A percentile compares a stretch with the other conserved stretches of the same genome.
Conservation (phyloP, 2,113 vertebrate species). For the Poecile atricapillus region DNA sequence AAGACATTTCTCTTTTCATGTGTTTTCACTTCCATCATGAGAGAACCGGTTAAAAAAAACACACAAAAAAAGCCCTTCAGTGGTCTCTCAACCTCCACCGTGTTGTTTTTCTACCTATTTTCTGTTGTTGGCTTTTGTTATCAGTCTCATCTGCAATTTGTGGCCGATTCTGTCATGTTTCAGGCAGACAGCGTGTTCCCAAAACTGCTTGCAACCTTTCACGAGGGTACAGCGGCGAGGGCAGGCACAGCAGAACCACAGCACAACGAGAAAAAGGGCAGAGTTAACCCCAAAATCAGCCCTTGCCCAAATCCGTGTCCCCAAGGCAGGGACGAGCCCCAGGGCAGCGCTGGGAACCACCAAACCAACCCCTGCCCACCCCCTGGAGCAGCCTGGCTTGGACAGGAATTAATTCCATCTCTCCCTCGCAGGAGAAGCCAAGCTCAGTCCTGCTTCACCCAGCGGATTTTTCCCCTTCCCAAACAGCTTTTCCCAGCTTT, state of each 20-base stretch:
- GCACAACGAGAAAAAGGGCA: slow-evolving; percentile 57
- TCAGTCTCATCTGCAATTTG: slow-evolving; percentile 80
- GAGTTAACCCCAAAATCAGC: slow-evolving; percentile 14
- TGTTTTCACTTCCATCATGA: slow-evolving; percentile 54
- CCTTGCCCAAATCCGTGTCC: not conserved
- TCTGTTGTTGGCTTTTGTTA: slow-evolving; percentile 78
- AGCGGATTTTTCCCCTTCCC: fast-evolving
- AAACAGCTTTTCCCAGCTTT: fast-evolving
- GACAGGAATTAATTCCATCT: not conserved
- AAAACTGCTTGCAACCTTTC: slow-evolving; percentile 73
- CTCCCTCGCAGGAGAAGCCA: not conserved
- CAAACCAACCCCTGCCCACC: not conserved
- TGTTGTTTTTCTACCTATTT: slow-evolving; percentile 81
- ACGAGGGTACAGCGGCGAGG: not conserved
- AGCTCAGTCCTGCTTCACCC: not conserved
- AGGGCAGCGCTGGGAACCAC: not conserved
- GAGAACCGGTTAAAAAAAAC: slow-evolving; percentile 20
- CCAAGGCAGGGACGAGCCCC: not conserved
- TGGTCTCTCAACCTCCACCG: slow-evolving; percentile 71
- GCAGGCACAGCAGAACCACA: slow-evolving; percentile 54
- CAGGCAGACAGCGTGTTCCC: slow-evolving; percentile 79
- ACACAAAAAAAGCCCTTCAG: slow-evolving; percentile 62
- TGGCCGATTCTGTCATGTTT: slow-evolving; percentile 76
- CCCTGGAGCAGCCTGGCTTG: not conserved
- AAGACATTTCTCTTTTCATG: slow-evolving; percentile 49